These are phyloP conservation scores for Rhabdomys pumilio DNA, from an alignment of 2,797 vertebrate genomes.

Conservation along the genomic window DNA sequence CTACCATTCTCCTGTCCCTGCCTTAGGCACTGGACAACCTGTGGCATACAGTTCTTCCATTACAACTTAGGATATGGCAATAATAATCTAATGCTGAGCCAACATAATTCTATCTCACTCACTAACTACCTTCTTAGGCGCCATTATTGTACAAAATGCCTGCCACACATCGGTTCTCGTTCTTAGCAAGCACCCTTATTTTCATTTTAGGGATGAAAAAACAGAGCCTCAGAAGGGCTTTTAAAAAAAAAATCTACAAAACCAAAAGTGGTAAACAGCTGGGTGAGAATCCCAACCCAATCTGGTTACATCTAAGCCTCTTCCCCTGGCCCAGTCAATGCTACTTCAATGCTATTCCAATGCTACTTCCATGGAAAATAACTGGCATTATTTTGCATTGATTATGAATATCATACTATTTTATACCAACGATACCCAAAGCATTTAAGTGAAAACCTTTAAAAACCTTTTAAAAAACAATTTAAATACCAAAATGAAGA, in stretches of 20 bases:
- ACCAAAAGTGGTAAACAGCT: background rate
- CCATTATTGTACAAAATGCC: background rate
- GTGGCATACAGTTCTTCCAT: background rate
- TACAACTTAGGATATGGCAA: background rate
- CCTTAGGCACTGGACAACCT: background rate
- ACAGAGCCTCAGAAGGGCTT: background rate
- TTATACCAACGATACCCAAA: conserved; percentile 77
- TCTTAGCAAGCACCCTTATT: background rate
- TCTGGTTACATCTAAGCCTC: background rate
- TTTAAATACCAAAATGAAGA: conserved; percentile 83
- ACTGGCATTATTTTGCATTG: conserved; percentile 46
- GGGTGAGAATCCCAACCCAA: background rate
- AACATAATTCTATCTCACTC: conserved; percentile 33
- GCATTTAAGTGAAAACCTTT: conserved; percentile 53
- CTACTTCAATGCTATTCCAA: too few relatives aligned
- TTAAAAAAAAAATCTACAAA: conserved; percentile 24
- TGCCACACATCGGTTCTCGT: conserved; percentile 4
- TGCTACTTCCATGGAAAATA: conserved; percentile 24
- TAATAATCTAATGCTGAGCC: background rate
- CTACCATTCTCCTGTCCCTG: background rate
- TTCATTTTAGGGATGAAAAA: conserved; percentile 29
- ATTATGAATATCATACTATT: conserved; percentile 76
- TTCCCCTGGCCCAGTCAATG: background rate
- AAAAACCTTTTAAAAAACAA: background rate
- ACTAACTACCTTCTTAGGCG: background rate